Conservation (phyloP, 2,797 vertebrate species). For the Graptemys geographica region DNA sequence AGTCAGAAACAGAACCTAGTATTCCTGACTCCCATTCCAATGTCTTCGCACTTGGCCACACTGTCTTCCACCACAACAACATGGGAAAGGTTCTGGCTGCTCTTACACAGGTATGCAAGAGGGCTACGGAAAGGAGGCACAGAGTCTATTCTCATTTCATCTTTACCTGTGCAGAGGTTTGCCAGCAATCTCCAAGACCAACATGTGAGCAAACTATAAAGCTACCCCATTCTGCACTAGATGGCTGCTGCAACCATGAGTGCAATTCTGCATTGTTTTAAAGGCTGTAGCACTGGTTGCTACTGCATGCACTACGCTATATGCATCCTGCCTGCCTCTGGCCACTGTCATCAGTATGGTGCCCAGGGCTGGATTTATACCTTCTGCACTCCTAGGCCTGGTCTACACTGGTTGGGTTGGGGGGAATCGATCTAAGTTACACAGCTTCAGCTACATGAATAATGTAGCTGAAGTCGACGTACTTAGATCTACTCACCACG, state of each 20-base stretch:
- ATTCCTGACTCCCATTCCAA: not conserved
- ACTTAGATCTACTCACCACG: too few species aligned
- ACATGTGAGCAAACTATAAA: not conserved
- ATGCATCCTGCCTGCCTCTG: not conserved
- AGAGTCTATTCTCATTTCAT: not conserved
- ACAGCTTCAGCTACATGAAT: too few species aligned
- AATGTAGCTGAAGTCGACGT: too few species aligned
- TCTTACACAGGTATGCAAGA: not conserved
- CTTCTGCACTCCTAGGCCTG: too few species aligned
- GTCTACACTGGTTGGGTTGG: too few species aligned
- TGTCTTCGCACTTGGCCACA: not conserved
- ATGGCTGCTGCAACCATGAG: not conserved
- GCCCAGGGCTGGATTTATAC: not conserved
- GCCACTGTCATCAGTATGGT: not conserved
- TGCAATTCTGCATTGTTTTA: not conserved
- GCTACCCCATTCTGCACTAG: not conserved
- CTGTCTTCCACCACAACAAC: not conserved
- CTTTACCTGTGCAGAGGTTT: too few species aligned
- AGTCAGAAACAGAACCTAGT: not conserved
- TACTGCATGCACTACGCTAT: not conserved
- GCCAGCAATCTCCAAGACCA: not conserved
- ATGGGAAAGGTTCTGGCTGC: not conserved
- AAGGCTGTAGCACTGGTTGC: not conserved
- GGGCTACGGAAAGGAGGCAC: not conserved
- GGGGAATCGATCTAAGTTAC: too few species aligned